Conservation (phyloP, 2,888 invertebrate species). For the Perdita meconis region DNA sequence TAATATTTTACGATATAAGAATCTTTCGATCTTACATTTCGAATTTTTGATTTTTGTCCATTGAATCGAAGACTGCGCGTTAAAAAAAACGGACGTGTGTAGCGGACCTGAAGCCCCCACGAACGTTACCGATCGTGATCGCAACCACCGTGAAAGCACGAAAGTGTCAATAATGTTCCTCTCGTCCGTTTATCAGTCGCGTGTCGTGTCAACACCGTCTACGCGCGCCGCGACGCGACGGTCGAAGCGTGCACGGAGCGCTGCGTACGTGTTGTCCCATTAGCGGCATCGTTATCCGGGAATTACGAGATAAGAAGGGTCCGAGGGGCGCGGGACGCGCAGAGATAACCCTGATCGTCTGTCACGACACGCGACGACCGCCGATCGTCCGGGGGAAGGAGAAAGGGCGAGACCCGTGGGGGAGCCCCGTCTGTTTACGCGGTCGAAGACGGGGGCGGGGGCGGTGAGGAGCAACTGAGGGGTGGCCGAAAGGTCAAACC, state of each 20-base stretch:
- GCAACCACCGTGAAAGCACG: no score
- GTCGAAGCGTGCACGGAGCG: conserved; percentile 22
- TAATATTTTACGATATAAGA: no score
- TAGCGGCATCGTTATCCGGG: conserved; percentile 60
- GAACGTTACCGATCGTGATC: no score
- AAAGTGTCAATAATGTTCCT: conserved; percentile 10
- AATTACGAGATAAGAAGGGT: conserved; percentile 70
- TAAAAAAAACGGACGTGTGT: no score
- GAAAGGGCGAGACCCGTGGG: conserved; percentile 12
- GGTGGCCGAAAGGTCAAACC: conserved; percentile 76
- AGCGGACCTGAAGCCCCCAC: no score
- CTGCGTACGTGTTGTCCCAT: conserved; percentile 33
- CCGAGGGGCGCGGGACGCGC: not conserved
- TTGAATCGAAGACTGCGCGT: no score
- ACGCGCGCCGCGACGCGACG: conserved; percentile 6
- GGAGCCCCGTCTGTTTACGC: conserved; percentile 41
- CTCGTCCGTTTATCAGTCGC: conserved; percentile 10
- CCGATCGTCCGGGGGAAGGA: not conserved
- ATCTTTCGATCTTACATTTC: no score
- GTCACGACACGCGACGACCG: conserved; percentile 47
- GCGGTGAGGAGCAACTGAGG: conserved; percentile 34
- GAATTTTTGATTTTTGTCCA: no score
- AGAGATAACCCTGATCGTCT: conserved; percentile 72
- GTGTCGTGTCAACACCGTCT: conserved; percentile 37
- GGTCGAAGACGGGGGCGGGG: not conserved